Evolutionary conservation across 2,113 vertebrate species (phyloP), one percentile per base, ranked within the genome.

Genomic region (Gulo gulo): DNA sequence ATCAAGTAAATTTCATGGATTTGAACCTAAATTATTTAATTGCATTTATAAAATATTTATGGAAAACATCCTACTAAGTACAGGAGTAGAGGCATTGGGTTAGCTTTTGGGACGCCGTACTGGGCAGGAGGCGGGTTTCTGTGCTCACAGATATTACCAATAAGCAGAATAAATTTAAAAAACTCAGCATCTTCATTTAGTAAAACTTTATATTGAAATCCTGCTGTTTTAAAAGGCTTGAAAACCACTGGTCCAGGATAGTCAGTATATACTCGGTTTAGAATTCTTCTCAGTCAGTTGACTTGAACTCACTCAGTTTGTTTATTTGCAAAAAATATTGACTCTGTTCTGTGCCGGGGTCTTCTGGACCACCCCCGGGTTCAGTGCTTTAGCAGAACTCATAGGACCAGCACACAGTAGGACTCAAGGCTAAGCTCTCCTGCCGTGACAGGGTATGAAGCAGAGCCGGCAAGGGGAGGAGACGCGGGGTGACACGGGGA

Each of bases 381-480:
- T 26, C 0, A 0, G 1, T 6, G n/a, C 16, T 18, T 45, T 7
- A 1, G 71, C 20, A 3, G 65, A 52, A 26, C 76, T 10, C 8
- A 0, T 8, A 4, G 59, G 82, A n/a, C 20, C 26, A 1, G 20
- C 39, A 39, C 4, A 0, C 1, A 13, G 4, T 14, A 0, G 2
- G 10, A 6, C 82, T 88, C 26, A 4, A 10, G 65, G 47, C 65
- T 8, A 0, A 2, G 42, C 1, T 10, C 71, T 24, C 6, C 7
- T n/a, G 34, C 29, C 14, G 8, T 26, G 8, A 18, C n/a, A 61
- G 65, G 15, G 24, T 9, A 9, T 9, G 20, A 29, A 52, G 85
- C 7, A 52, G 6, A 47, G 4, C 0, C 14, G 34, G 47, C 65
- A 39, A 11, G 59, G 34, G 57, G 31, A 21, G 21, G 36, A 12